Percentiles rank a stretch among this genome's conserved stretches.
These are phyloP conservation scores for Monochamus alternatus DNA, from an alignment of 2,888 invertebrate genomes.

Conservation along the genomic window DNA sequence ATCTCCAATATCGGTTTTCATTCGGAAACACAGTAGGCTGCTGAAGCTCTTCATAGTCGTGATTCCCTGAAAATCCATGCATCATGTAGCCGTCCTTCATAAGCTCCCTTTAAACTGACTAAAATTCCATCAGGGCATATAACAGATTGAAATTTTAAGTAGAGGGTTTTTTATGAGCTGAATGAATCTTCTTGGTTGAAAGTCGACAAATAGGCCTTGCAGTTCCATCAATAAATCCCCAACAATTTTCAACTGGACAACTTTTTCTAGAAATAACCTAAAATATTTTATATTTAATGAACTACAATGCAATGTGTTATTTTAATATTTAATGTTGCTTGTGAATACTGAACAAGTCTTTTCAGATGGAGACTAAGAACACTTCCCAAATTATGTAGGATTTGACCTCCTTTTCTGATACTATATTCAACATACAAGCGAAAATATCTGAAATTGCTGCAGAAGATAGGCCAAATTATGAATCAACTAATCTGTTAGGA, in stretches of 20 bases:
- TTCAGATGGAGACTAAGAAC: slow-evolving; percentile 15
- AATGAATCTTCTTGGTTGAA: slow-evolving; percentile 46
- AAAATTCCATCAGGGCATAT: slow-evolving; percentile 53
- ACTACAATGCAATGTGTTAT: slow-evolving; percentile 23
- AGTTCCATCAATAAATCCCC: slow-evolving; percentile 51
- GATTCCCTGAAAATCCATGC: slow-evolving; percentile 51
- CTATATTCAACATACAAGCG: slow-evolving; percentile 5
- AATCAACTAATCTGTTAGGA: slow-evolving; percentile 27
- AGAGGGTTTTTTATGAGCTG: slow-evolving; percentile 48
- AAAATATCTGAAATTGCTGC: slow-evolving; percentile 19
- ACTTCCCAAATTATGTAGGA: slow-evolving; percentile 24
- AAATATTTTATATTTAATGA: slow-evolving; percentile 1
- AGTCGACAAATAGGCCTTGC: slow-evolving; percentile 48
- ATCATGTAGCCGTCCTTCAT: slow-evolving; percentile 50
- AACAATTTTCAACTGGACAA: slow-evolving; percentile 46
- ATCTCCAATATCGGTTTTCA: slow-evolving; percentile 46
- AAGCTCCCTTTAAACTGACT: slow-evolving; percentile 45
- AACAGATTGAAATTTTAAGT: too few species aligned
- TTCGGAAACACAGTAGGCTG: slow-evolving; percentile 31
- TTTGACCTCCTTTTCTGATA: slow-evolving; percentile 15
- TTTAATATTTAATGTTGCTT: slow-evolving; percentile 11
- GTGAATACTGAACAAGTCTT: slow-evolving; percentile 20
- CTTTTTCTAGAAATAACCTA: slow-evolving; percentile 34
- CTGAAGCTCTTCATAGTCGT: slow-evolving; percentile 46
- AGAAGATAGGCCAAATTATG: slow-evolving; percentile 29